Evolutionary conservation across 1,140 invertebrate species (phyloP), one percentile per base, ranked within the genome.

Genomic region (Yoshiicerus persimilis): DNA sequence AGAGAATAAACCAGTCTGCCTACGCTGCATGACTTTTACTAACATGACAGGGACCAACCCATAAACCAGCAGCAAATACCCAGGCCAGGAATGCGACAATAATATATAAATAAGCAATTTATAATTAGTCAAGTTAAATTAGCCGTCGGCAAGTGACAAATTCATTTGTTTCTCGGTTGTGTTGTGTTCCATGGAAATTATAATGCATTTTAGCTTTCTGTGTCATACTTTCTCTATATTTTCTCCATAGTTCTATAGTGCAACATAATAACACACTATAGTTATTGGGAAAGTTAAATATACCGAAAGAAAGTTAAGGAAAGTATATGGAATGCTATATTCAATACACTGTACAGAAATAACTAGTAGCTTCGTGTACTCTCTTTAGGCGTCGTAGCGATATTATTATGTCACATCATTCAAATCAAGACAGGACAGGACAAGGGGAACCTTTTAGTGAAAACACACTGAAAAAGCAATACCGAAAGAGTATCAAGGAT

Each of bases 81-180:
- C n/a, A 56, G n/a, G n/a, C 47, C 47, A 56, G 47, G n/a, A n/a
- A n/a, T n/a, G n/a, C n/a, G n/a, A 56, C 47, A 56, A 56, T 56
- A n/a, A 56, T 6, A 56, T 56, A 56, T n/a, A 56, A 56, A n/a
- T 56, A 56, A 23, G 66, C 30, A 70, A 70, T 70, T 70, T 30
- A 70, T 70, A 70, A 70, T 70, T 30, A 70, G 66, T 70, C 66
- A 70, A 70, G 66, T 70, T 70, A 70, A 70, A 70, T 70, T 70
- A 70, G 66, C 66, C 66, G 25, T 70, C 30, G 66, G 27, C 66
- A 70, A 70, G 25, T 70, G 66, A 70, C 66, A 70, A 70, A 70
- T 30, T 70, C 66, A 70, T 70, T 70, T 70, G 66, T 30, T 70
- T 70, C 25, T 70, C 11, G 25, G n/a, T 30, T 70, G 62, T 27